phyloP scores from a whole-genome alignment of 2,888 invertebrate species.

The Gasteruption jaculator region DNA sequence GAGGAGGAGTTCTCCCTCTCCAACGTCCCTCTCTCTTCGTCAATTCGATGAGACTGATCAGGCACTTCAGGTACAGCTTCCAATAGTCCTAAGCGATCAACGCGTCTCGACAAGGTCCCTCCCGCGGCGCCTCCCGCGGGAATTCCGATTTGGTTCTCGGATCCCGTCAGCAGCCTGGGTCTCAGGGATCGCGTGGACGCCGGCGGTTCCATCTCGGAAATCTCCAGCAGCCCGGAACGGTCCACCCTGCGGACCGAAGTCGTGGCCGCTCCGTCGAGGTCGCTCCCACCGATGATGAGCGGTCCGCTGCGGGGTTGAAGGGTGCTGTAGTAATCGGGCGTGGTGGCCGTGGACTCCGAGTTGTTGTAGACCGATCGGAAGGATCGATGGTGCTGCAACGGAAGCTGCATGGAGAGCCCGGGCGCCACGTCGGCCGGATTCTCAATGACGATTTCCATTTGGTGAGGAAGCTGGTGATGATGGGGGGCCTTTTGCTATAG shows the following conservation, averaged over 20 bases:
- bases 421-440: conserved; percentile 32
- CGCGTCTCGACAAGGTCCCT: conserved; percentile 31
- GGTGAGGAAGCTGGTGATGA: conserved; percentile 29
- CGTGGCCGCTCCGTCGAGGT: conserved; percentile 29
- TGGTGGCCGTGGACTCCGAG: no score
- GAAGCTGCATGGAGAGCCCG: conserved; percentile 19
- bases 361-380: no score
- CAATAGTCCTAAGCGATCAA: conserved; percentile 39
- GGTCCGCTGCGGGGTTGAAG: conserved; percentile 16
- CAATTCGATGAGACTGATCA: conserved; percentile 28
- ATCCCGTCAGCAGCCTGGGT: conserved; percentile 21
- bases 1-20: conserved; percentile 4
- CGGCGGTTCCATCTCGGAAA: conserved; percentile 30
- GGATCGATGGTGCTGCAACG: conserved; percentile 12
- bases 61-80: conserved; percentile 45
- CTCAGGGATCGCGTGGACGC: conserved; percentile 7
- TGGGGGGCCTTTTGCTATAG: conserved; percentile 49
- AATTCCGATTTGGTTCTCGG: conserved; percentile 21
- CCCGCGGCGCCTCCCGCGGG: conserved; percentile 23
- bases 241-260: conserved; percentile 41
- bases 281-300: conserved; percentile 19
- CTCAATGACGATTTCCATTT: conserved; percentile 49
- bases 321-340: conserved; percentile 31
- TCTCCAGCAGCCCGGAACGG: conserved; percentile 43
- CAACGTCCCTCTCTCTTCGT: conserved; percentile 13